Evolutionary conservation across 2,797 vertebrate genomes (phyloP).

Genomic region (Chrosomus eos): DNA sequence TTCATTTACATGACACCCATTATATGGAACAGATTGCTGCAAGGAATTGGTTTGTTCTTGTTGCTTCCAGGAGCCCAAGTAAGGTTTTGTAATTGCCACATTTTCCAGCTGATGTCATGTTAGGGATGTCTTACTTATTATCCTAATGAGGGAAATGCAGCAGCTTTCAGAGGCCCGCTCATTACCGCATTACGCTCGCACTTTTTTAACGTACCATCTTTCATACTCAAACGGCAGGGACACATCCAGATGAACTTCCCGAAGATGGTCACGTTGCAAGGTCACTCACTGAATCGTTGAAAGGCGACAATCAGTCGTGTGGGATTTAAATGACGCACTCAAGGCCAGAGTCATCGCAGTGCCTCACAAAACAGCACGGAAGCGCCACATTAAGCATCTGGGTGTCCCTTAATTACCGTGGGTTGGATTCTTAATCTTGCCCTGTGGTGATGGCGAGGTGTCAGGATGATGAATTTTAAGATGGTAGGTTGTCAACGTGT

Average conservation of each 20-base stretch:
- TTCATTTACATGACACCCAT: slow-evolving; percentile 84
- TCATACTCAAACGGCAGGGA: slow-evolving; percentile 65
- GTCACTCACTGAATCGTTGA: slow-evolving; percentile 31
- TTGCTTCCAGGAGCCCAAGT: slow-evolving; percentile 86
- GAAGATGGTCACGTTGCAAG: slow-evolving; percentile 20
- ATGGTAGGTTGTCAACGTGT: slow-evolving; percentile 86
- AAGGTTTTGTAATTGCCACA: slow-evolving; percentile 96
- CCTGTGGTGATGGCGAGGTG: slow-evolving; percentile 84
- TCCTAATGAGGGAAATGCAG: slow-evolving; percentile 98
- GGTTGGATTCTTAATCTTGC: slow-evolving; percentile 84
- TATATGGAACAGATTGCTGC: slow-evolving; percentile 87
- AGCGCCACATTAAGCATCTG: slow-evolving; percentile 79
- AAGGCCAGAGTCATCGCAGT: slow-evolving; percentile 41
- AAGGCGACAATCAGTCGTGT: slow-evolving; percentile 36
- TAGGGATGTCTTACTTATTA: slow-evolving; percentile 96
- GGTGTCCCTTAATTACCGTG: slow-evolving; percentile 85
- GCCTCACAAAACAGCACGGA: slow-evolving; percentile 32
- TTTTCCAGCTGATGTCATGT: slow-evolving; percentile 94
- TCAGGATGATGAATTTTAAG: slow-evolving; percentile 91
- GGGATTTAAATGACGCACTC: slow-evolving; percentile 38
- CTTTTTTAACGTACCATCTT: slow-evolving; percentile 83
- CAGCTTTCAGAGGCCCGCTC: slow-evolving; percentile 92
- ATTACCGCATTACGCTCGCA: slow-evolving; percentile 92
- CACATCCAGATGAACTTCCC: slow-evolving; percentile 35
- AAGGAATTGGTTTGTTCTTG: slow-evolving; percentile 75